Base-by-base conservation (phyloP, 2,888 invertebrate genomes). In the Nycteola revayana region DNA sequence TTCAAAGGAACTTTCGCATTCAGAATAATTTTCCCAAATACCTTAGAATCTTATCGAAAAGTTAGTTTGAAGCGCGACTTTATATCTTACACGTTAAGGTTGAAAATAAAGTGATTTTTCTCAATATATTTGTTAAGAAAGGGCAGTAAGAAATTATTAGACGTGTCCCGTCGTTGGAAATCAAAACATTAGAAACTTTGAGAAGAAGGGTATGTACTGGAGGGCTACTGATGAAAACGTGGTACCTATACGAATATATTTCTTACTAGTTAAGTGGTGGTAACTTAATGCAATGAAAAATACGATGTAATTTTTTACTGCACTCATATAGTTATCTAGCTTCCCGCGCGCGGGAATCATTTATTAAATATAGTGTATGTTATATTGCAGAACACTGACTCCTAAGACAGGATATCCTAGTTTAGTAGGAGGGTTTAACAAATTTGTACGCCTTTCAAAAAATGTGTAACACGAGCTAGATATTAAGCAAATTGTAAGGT, bases 151-250 rank as follows among this genome's bases (percentile, higher is more conserved):
- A 62, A 79, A 75, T 77, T 81, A 82, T 79, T 72, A 76, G 75
- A 78, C 73, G 66, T 77, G 79, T 79, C 65, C 72, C 78, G 70
- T 78, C 78, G 77, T 82, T 82, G 74, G 75, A 80, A 84, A 84
- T 82, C 84, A 82, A 83, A 83, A 82, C 75, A 76, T 81, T 72
- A 66, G 43, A 63, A 66, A 62, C 62, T 66, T 62, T 56, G 60
- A 27, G 32, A 34, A 27, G 43, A 56, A 56, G 54, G 62, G 72
- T 53, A 61, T 47, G 51, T 44, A 32, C 28, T 17, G 22, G 22
- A 28, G 26, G 50, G 49, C 9, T 42, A 9, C 25, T 11, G 5
- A 22, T 25, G 18, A 48, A n/a, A 60, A 68, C 32, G 3, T 7
- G 17, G 75, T 71, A 71, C 10, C 14, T 62, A 42, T 21, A 14